Evolutionary conservation across 2,797 vertebrate species (phyloP), one percentile per base, ranked within the genome.

Genomic region (Denticeps clupeoides): DNA sequence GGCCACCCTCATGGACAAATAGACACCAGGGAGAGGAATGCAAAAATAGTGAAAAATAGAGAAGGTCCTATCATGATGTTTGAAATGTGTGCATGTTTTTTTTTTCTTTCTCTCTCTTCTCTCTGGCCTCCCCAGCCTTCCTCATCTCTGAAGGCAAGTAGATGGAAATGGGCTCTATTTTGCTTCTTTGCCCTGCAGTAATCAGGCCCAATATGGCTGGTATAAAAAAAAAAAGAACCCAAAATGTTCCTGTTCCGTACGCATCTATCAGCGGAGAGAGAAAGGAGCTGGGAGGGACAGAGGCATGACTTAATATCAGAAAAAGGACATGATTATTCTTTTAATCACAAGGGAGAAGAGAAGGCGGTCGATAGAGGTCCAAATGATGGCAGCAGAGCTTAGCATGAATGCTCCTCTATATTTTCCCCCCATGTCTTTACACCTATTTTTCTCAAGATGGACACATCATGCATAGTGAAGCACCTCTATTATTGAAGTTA

Each of bases 1-100:
- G 80, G 83, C 79, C 70, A 76, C 80, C 79, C 77, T 72, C 71
- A 70, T 74, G 73, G 81, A 82, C 80, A 83, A 85, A 85, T 81
- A 82, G 74, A 71, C 0, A 47, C 28, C 62, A 66, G 74, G 73
- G 67, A 68, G 49, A 31, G 55, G 64, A 77, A 66, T 73, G 72
- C 68, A 67, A 49, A 31, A 51, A 63, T 74, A 81, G 73, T 80
- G 32, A 46, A 33, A 55, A 84, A 81, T 75, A 78, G 67, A 3
- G 54, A 68, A 67, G 77, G 69, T 82, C 58, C 63, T 71, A 59
- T 63, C 63, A 77, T 80, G 78, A 82, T 81, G 78, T 76, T 62
- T 51, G 71, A 82, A 81, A 84, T 70, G 75, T 76, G 76, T 78
- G 73, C 69, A 70, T 55, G 21, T 9, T 21, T 45, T 5, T 16